phyloP scores from a whole-genome alignment of 2,113 vertebrate species.

The Lepidothrix coronata region DNA sequence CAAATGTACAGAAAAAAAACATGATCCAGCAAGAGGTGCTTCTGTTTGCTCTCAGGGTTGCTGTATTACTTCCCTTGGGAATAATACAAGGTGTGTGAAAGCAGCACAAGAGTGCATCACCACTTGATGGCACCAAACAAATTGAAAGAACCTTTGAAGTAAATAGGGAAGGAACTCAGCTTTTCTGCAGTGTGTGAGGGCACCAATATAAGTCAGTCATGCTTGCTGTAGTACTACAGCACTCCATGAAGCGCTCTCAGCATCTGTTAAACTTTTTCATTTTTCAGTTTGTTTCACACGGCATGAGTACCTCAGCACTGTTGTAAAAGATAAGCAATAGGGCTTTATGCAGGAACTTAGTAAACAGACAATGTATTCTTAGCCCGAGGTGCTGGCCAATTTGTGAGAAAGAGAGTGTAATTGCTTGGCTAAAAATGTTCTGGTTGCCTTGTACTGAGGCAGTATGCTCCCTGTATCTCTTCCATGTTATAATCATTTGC shows the following conservation, averaged over 20 bases:
- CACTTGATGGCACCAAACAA: constrained; percentile 39
- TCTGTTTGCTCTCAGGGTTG: background rate
- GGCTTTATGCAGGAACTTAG: background rate
- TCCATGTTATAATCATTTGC: background rate
- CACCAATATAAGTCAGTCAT: background rate
- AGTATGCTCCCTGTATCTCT: background rate
- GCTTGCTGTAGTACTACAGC: background rate
- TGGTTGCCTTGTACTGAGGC: background rate
- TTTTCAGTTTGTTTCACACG: background rate
- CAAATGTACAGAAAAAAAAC: background rate
- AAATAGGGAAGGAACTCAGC: background rate
- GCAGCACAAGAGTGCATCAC: background rate
- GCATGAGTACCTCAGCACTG: background rate
- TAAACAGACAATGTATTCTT: background rate
- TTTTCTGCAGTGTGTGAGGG: background rate
- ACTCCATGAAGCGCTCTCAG: background rate
- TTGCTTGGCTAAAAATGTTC: background rate
- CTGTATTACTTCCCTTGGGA: background rate
- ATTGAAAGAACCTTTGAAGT: background rate
- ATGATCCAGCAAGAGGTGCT: background rate
- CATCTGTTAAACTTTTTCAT: background rate
- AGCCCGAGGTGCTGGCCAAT: background rate
- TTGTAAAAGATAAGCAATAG: background rate
- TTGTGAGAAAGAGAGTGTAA: background rate
- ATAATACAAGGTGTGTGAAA: background rate